Evolutionary conservation across 1,140 invertebrate genomes (phyloP), one percentile per base, ranked within the genome.

Genomic region (Teleopsis dalmanni): DNA sequence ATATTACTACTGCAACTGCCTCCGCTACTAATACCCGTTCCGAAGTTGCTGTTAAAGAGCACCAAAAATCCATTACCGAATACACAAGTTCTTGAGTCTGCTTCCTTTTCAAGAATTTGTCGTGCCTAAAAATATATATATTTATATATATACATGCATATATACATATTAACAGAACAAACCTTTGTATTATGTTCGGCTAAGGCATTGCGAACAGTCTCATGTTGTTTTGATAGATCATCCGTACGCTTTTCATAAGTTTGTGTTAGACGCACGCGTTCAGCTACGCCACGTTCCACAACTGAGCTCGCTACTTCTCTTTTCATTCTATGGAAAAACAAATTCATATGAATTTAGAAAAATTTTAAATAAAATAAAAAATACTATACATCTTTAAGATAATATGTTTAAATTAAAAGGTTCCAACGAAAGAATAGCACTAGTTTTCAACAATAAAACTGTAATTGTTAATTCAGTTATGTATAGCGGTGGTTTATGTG

Each of bases 261-360:
- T 58, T 85, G 75, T 48, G 81, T 82, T 41, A 91, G 72, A 46
- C 84, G 80, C 29, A 83, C 81, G 26, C 88, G 80, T 72, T 91
- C 88, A 21, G 83, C 80, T 27, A 91, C 88, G 23, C 87, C 88
- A 50, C 85, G 83, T 56, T 87, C 85, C 33, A 91, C 87, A 2
- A 88, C 83, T 35, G 81, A 79, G 50, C 80, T 81, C 14, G 77
- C 78, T 3, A 87, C 81, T 71, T 88, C 85, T 25, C 85, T 72
- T 58, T 87, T 87, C 67, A 86, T 83, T 55, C 83, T 79, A 51
- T 13, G 4, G 10, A 35, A 35, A 34, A 36, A 37, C 22, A 45
- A 35, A 21, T 22, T 3, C 10, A 47, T 6, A 35, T 18, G 3
- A 47, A 45, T 31, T 45, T 31, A 25, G 16, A 26, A 3, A 18